Evolutionary conservation across 2,888 invertebrate genomes (phyloP).

Genomic region (Eupeodes luniger): DNA sequence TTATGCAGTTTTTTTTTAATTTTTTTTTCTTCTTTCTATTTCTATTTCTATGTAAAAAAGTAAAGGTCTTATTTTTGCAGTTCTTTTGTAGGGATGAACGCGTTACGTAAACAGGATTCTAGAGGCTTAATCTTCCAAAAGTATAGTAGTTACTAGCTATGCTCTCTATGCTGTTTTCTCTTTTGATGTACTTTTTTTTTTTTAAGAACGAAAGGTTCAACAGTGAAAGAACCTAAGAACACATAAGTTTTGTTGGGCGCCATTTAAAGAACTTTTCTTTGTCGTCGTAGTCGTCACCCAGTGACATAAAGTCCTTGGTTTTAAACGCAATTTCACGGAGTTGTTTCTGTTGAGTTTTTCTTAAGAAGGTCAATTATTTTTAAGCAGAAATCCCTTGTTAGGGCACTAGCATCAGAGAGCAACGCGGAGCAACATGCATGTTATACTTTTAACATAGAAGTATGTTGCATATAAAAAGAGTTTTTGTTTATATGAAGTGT

Average conservation of each 20-base stretch:
- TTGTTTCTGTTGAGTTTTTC: slow-evolving; percentile 34
- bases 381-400: slow-evolving; percentile 25
- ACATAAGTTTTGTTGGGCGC: slow-evolving; percentile 29
- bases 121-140: slow-evolving; percentile 47
- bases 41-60: background rate
- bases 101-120: slow-evolving; percentile 52
- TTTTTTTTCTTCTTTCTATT: background rate
- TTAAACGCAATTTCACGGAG: slow-evolving; percentile 34
- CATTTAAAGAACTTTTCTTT: slow-evolving; percentile 13
- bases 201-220: slow-evolving; percentile 14
- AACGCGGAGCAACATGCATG: slow-evolving; percentile 15
- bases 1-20: slow-evolving; percentile 36
- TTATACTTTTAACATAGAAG: slow-evolving; percentile 32
- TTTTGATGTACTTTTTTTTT: background rate
- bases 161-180: background rate
- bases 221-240: slow-evolving; percentile 36
- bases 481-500: slow-evolving; percentile 10
- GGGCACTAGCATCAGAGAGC: background rate
- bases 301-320: slow-evolving; percentile 49
- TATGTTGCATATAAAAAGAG: slow-evolving; percentile 24
- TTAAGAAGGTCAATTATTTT: slow-evolving; percentile 67
- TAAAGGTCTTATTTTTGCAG: slow-evolving; percentile 51
- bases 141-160: background rate
- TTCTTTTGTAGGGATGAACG: slow-evolving; percentile 48
- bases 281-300: slow-evolving; percentile 23